Base-by-base conservation (phyloP, 2,888 invertebrate genomes). In the Pyrgus malvae region DNA sequence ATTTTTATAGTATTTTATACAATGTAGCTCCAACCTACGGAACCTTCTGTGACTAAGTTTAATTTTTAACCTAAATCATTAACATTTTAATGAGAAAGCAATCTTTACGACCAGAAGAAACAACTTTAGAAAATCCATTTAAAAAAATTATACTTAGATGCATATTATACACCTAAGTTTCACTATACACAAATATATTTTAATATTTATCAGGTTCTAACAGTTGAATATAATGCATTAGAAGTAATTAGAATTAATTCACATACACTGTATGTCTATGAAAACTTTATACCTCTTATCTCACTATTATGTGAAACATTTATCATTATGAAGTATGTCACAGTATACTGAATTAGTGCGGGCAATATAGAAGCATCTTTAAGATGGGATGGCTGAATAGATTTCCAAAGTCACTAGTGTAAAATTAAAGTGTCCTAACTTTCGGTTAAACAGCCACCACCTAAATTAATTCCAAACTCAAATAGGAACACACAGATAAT, bases 1-100 rank as follows among this genome's bases (percentile, higher is more conserved):
- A 80, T 85, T 87, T 88, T 89, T 85, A 80, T 81, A 67, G 68
- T 78, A 81, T 82, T 80, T 81, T 79, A 80, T 85, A 86, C 80
- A 87, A 75, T 81, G 74, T 76, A 79, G 80, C 89, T 82, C 85
- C 59, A 69, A 70, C 70, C 75, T 83, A 77, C 66, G 68, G 82
- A 87, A 87, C 84, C 71, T 74, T 69, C 71, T 70, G 78, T 84
- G 84, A 87, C 89, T 86, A 86, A 81, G 66, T 72, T 80, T 69
- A 65, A 64, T 72, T 76, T 62, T 77, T 74, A 73, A 76, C 71
- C 81, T 82, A 83, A 74, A 72, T 9, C 70, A 71, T 68, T 64
- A 63, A 70, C 69, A 65, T 68, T 42, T 62, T 58, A 66, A 72
- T 74, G 75, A 79, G 80, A 83, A 86, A 84, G 83, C 81, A 74